phyloP scores from a whole-genome alignment of 2,797 vertebrate species.

The Agapornis canus region DNA sequence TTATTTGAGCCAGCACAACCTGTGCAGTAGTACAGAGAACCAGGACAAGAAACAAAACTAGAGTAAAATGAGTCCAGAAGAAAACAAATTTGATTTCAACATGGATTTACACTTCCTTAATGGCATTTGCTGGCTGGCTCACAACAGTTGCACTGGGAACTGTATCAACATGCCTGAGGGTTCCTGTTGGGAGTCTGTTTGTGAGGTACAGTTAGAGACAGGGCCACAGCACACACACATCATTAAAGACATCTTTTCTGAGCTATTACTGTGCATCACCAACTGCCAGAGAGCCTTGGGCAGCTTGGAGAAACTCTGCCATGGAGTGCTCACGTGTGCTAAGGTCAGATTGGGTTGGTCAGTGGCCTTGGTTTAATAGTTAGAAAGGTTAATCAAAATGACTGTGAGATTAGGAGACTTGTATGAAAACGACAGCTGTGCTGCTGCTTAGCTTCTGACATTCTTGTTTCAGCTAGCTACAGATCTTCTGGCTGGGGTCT shows the following conservation, averaged over 20 bases:
- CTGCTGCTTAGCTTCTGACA: neutral
- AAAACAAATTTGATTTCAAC: neutral
- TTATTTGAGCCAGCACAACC: neutral
- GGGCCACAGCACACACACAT: neutral
- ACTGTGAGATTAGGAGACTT: neutral
- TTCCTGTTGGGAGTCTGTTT: neutral
- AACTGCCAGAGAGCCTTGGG: neutral
- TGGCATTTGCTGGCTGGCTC: neutral
- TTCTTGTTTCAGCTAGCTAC: neutral
- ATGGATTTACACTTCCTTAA: neutral
- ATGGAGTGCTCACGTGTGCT: neutral
- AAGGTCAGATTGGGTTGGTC: neutral
- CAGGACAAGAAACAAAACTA: neutral
- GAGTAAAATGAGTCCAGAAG: neutral
- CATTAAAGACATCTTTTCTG: neutral
- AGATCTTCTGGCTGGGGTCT: neutral
- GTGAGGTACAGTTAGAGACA: neutral
- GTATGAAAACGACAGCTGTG: neutral
- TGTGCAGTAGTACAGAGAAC: neutral
- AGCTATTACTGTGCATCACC: neutral
- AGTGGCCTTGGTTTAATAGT: neutral
- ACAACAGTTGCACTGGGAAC: neutral
- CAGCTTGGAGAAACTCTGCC: neutral
- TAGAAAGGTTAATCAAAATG: neutral
- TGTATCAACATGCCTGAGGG: fast-evolving